Base-by-base conservation (phyloP, 2,113 vertebrate species). In the Microcebus lehilahytsara region DNA sequence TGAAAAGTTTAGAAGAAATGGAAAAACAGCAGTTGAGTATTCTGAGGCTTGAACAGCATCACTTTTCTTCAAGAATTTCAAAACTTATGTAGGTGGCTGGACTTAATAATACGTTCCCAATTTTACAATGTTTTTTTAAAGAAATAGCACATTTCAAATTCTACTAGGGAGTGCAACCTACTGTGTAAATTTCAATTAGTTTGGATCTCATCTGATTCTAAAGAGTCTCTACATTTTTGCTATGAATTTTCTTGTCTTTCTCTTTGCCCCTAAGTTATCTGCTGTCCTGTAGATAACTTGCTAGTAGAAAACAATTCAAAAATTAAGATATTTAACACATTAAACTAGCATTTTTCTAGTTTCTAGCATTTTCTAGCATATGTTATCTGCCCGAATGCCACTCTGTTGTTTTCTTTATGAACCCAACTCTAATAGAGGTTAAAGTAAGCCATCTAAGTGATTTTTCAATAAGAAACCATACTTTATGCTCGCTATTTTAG, bases 401-500 rank as follows among this genome's bases (percentile, higher is more conserved):
- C 3, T 77, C 40, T 87, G 34, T 49, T 77, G 34, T 56, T 87
- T 84, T 42, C 46, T 85, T 80, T 83, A 42, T 93, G 58, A 81
- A 92, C 8, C 3, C 7, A 85, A 7, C 46, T 75, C 34, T 56
- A 84, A 66, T 12, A 89, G 58, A 90, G 64, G 84, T 85, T 71
- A 79, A 95, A 94, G 53, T 71, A 79, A 96, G 58, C 56, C 72
- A 93, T 13, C 40, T 58, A 30, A 85, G 40, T 49, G 58, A 58
- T 66, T 77, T 95, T 85, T 20, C 51, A 93, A 25, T 81, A 93
- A 96, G 92, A 90, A 78, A 11, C 32, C 66, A 72, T n/a, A 62
- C 34, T 80, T 75, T 42, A 71, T 75, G 89, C 58, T 96, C 77
- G 69, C 84, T 96, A 77, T 92, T 96, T 77, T 90, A n/a, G 46